Conservation (phyloP, 2,888 invertebrate genomes). For the Agriotes lineatus region DNA sequence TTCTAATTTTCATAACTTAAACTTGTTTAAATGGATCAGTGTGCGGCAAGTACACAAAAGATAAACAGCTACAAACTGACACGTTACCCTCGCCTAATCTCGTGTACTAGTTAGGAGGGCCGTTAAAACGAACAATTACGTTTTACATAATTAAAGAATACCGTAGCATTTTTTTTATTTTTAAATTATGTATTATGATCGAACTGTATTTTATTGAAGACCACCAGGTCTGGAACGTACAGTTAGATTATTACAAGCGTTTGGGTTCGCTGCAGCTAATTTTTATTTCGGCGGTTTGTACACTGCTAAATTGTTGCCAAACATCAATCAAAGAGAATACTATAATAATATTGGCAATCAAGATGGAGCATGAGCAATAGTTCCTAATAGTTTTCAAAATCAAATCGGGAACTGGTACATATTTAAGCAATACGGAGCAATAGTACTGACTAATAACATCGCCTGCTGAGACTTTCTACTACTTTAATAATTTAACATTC, state of each 20-base stretch:
- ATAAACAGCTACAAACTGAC: background rate
- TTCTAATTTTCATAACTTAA: too few relatives aligned
- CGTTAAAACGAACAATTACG: background rate
- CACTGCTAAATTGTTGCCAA: background rate
- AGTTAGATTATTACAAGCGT: constrained; percentile 11
- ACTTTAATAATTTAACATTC: constrained; percentile 11
- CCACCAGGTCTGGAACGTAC: constrained; percentile 22
- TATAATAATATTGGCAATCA: too few relatives aligned
- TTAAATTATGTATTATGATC: constrained; percentile 9
- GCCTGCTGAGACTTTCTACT: constrained; percentile 23
- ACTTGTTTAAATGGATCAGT: too few relatives aligned
- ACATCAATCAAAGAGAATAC: too few relatives aligned
- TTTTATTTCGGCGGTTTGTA: background rate
- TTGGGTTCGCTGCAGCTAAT: background rate
- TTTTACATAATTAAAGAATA: constrained; percentile 22
- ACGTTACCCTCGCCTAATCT: background rate
- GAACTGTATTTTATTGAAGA: constrained; percentile 26
- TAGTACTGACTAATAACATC: background rate
- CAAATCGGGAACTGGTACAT: constrained; percentile 16
- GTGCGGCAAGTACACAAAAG: background rate
- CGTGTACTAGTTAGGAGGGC: background rate
- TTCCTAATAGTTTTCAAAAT: background rate
- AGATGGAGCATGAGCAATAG: too few relatives aligned
- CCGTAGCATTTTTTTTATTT: constrained; percentile 18
- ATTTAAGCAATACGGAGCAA: constrained; percentile 23